Evolutionary conservation across 2,113 vertebrate species (phyloP), one percentile per base, ranked within the genome.

Genomic region (Microtus richardsoni): DNA sequence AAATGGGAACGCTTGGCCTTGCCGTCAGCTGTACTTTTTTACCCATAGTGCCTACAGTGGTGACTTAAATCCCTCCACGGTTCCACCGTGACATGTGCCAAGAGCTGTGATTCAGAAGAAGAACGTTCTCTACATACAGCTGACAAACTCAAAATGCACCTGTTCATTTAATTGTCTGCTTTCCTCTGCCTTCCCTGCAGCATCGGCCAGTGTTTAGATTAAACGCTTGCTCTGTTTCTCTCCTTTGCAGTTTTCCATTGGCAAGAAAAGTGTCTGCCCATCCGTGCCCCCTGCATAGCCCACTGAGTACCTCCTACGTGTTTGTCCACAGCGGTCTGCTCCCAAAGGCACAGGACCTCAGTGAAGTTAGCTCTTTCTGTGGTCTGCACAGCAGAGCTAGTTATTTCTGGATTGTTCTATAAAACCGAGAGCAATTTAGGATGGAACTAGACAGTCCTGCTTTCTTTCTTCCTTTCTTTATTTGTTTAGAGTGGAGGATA

Each of bases 401-500:
- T 68, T 39, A 71, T 68, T 94, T 95, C 52, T 96, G 28, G 70
- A 80, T 89, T 71, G 52, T 91, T 95, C 36, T 41, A 11, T 84
- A 77, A 96, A 68, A 89, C 66, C 14, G 62, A 77, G 47, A 87
- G n/a, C 75, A 82, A 49, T 87, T 96, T 92, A 88, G 66, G 73
- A 78, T 70, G 71, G 33, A 64, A 83, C 68, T 96, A 58, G 80
- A 93, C 17, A 74, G 52, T 41, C 10, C 49, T 85, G 79, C 19
- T 19, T 88, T 84, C 64, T 84, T 47, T 88, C 49, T 77, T 58
- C 17, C 68, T 74, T 52, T 82, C 74, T 13, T 66, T 60, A 49
- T 96, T 95, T 95, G 85, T 91, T 96, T 96, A 94, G 78, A 82
- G 87, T 96, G 96, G 94, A 95, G 58, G 44, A 79, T 47, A 95